A percentile compares a stretch with the other conserved stretches of the same genome.
Conservation (phyloP, 2,113 vertebrate genomes). For the Corythornis cristatus region DNA sequence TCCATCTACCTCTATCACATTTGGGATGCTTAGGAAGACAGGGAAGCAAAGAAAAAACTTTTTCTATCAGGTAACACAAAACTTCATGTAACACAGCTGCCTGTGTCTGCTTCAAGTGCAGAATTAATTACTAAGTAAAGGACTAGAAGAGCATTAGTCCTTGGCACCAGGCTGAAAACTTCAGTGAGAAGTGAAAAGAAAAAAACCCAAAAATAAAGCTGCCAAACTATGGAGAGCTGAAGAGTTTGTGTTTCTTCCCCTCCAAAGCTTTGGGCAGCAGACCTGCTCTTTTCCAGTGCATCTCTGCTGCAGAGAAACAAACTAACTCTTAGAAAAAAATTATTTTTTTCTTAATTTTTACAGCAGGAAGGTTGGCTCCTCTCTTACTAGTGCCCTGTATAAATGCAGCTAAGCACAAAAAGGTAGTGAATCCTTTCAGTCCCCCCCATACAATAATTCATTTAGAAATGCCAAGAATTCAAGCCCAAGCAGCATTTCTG, state of each 20-base stretch:
- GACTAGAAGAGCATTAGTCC: background rate
- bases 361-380: background rate
- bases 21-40: background rate
- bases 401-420: background rate
- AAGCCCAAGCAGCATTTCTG: background rate
- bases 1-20: background rate
- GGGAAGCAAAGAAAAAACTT: background rate
- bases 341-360: background rate
- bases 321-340: background rate
- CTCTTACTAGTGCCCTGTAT: background rate
- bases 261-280: background rate
- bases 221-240: background rate
- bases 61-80: fast-evolving
- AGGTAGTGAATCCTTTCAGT: background rate
- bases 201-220: background rate
- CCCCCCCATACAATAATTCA: background rate
- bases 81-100: background rate
- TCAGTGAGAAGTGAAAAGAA: background rate
- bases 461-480: background rate
- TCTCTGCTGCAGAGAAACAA: background rate
- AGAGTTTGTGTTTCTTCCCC: background rate
- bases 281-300: background rate
- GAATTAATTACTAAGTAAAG: background rate
- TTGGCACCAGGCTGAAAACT: background rate
- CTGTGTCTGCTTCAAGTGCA: background rate